Base-by-base conservation (phyloP, 1,140 invertebrate genomes). In the Drosophila azteca region DNA sequence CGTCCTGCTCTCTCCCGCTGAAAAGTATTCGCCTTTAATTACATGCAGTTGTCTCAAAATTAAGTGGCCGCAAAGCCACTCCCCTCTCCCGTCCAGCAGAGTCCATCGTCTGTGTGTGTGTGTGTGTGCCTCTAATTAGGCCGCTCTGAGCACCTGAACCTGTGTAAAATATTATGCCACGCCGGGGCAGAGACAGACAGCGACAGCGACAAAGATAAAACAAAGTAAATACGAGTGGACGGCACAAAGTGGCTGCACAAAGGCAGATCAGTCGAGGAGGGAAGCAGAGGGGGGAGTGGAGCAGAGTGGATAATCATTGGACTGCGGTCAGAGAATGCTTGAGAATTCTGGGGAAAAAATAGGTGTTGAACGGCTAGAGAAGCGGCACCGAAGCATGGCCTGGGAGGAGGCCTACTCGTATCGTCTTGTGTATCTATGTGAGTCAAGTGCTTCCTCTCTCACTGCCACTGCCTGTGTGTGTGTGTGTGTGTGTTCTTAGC, bases 21-120 rank as follows among this genome's bases (percentile, higher is more conserved):
- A 17, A 60, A 17, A 60, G 54, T 68, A 63, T 74, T 70, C 67
- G 69, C 51, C 80, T 84, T 75, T 63, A 87, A 84, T 79, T 83
- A 79, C 59, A 61, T 72, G 75, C 75, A 64, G 54, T 82, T 83
- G 74, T 68, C 59, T 82, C 58, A 35, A 60, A 58, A 62, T 63
- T 53, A 75, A 76, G 72, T 76, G 57, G 64, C 72, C 49, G 45
- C 60, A 41, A 61, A n/a, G n/a, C n/a, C n/a, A n/a, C n/a, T n/a
- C n/a, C n/a, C n/a, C n/a, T n/a, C n/a, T n/a, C n/a, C n/a, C n/a
- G n/a, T n/a, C n/a, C n/a, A n/a, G n/a, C n/a, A n/a, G n/a, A n/a
- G n/a, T n/a, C n/a, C n/a, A n/a, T n/a, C n/a, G n/a, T 31, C 24
- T 71, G 45, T 61, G 41, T 39, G 17, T 59, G 4, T 15, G 41